phyloP scores from a whole-genome alignment of 2,888 invertebrate species.

The Hedychridium roseum region DNA sequence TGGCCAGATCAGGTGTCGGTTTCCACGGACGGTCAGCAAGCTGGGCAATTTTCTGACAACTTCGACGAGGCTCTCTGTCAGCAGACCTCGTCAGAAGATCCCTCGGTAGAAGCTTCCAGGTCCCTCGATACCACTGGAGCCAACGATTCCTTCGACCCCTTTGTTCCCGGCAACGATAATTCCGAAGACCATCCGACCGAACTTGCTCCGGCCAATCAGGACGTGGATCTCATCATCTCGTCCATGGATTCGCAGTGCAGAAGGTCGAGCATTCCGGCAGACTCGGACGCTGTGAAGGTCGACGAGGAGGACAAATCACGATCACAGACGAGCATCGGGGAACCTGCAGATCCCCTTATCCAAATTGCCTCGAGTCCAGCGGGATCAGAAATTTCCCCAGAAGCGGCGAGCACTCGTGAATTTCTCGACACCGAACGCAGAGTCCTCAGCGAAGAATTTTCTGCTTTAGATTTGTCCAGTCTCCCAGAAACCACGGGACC shows the following conservation, averaged over 20 bases:
- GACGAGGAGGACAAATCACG: slow-evolving; percentile 19
- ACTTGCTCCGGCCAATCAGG: no score
- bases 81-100: no score
- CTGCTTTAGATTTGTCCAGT: no score
- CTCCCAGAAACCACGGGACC: no score
- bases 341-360: no score
- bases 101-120: no score
- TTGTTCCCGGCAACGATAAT: no score
- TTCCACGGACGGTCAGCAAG: slow-evolving; percentile 18
- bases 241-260: background rate
- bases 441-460: slow-evolving; percentile 32
- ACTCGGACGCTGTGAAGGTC: slow-evolving; percentile 9
- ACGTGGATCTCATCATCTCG: background rate
- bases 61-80: slow-evolving; percentile 27
- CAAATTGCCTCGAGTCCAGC: slow-evolving; percentile 8
- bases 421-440: slow-evolving; percentile 33
- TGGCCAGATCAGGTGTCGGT: slow-evolving; percentile 27
- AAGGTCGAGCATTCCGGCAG: slow-evolving; percentile 1
- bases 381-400: slow-evolving; percentile 23
- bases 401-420: slow-evolving; percentile 31
- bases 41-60: slow-evolving; percentile 44
- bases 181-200: no score
- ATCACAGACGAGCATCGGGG: background rate
- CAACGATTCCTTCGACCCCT: no score
- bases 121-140: no score